Evolutionary conservation across 2,113 vertebrate species (phyloP).

Genomic region (Tonatia bakeri): DNA sequence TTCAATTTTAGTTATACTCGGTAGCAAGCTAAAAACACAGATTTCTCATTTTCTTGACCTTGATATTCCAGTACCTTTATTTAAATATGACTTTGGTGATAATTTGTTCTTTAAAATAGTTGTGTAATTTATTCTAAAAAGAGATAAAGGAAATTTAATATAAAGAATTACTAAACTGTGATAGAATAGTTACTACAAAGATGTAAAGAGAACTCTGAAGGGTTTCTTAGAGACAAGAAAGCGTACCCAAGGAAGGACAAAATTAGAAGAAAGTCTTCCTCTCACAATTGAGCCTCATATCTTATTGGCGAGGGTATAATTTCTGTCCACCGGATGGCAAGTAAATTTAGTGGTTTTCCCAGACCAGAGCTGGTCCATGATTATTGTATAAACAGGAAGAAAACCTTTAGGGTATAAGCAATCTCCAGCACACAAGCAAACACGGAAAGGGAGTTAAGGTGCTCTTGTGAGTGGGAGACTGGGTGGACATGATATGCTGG

Average conservation of each 20-base stretch:
- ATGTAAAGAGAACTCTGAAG: not conserved
- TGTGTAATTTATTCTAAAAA: not conserved
- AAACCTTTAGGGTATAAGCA: not conserved
- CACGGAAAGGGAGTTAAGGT: not conserved
- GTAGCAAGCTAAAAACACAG: too few species aligned
- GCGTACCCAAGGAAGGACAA: not conserved
- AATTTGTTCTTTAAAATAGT: not conserved
- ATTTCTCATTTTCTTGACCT: too few species aligned
- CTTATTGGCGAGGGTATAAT: not conserved
- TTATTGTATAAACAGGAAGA: not conserved
- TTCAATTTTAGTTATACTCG: too few species aligned
- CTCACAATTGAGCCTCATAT: not conserved
- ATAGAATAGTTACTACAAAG: not conserved
- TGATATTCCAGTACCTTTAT: not conserved
- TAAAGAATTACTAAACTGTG: not conserved
- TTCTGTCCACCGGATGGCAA: not conserved
- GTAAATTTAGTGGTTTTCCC: not conserved
- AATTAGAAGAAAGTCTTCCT: not conserved
- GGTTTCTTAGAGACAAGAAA: not conserved
- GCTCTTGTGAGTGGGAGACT: not conserved
- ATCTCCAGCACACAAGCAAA: not conserved
- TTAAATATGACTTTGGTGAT: not conserved
- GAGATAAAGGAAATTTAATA: not conserved
- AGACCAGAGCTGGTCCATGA: not conserved
- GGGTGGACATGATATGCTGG: accelerated